Percentiles rank a stretch among this genome's conserved stretches.
phyloP scores from a whole-genome alignment of 2,797 vertebrate species.

The Sebastes oblongus region DNA sequence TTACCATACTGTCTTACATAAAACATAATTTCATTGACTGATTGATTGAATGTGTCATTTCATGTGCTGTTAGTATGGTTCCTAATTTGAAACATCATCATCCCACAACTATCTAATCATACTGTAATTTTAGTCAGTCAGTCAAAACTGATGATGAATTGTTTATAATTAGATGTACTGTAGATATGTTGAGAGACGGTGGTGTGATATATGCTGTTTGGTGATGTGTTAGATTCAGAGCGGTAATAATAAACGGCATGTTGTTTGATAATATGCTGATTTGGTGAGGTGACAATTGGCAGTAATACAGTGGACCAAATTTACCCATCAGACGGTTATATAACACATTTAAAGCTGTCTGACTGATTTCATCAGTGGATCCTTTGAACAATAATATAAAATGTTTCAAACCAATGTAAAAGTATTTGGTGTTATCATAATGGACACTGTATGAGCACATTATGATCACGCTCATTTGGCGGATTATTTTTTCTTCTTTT shows the following conservation, averaged over 20 bases:
- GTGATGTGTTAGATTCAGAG: constrained; percentile 9
- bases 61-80: background rate
- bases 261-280: constrained; percentile 39
- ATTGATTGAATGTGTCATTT: background rate
- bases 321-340: constrained; percentile 36
- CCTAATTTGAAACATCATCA: background rate
- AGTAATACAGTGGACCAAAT: constrained; percentile 40
- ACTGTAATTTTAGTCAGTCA: background rate
- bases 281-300: constrained; percentile 34
- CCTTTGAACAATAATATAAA: background rate
- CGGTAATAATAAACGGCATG: constrained; percentile 5
- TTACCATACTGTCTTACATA: background rate
- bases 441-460: background rate
- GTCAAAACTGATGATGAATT: background rate
- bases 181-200: background rate
- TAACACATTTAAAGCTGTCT: constrained; percentile 38
- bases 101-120: background rate
- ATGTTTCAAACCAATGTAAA: background rate
- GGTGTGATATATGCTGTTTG: constrained; percentile 1
- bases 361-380: background rate
- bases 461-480: background rate
- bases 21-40: background rate
- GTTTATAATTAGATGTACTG: background rate
- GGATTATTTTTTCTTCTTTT: background rate
- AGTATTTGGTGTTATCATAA: background rate